Evolutionary conservation across 92 coral and sea anemone genomes (phyloP), one percentile per base, ranked within the genome.

Genomic region (Porites evermanni): DNA sequence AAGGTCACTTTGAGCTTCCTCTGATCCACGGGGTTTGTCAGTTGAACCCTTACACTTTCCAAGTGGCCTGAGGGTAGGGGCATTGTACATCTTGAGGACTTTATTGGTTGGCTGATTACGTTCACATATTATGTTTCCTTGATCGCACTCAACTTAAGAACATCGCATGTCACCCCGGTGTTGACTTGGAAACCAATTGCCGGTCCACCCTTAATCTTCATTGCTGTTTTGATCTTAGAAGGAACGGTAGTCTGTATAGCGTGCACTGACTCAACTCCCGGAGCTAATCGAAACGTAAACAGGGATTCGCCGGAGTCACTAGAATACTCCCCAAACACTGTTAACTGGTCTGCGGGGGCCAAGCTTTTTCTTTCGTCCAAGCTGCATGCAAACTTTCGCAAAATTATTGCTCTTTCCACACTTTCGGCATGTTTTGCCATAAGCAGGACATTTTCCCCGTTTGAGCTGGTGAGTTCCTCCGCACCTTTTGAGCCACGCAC

Each of bases 1-100:
- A 38, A 38, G 47, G 47, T 38, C 47, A 38, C 47, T 38, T 38
- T 38, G 47, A 38, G 6, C 47, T 38, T 38, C 47, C 47, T 38
- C 47, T 38, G 47, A 38, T 38, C 47, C 47, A 38, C 6, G 47
- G 76, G 70, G 20, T 23, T 67, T 29, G 66, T 79, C 71, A 50
- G 71, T 20, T 17, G 23, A 29, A 23, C 58, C 84, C 64, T 66
- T 58, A 14, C 59, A 26, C 78, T 7, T 73, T 20, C 78, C 78
- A 63, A 29, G 58, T 16, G 73, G 70, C 32, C 3, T 80, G 19
- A 67, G 86, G 59, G 90, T 71, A 17, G 87, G 69, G 14, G 80
- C 26, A 58, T 87, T 81, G 24, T 61, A 87, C 87, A 87, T 87
- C 75, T 64, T 81, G 61, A 81, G 67, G 2, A 81, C 87, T 72